Conservation (phyloP, 2,113 vertebrate species). For the Eleginops maclovinus region DNA sequence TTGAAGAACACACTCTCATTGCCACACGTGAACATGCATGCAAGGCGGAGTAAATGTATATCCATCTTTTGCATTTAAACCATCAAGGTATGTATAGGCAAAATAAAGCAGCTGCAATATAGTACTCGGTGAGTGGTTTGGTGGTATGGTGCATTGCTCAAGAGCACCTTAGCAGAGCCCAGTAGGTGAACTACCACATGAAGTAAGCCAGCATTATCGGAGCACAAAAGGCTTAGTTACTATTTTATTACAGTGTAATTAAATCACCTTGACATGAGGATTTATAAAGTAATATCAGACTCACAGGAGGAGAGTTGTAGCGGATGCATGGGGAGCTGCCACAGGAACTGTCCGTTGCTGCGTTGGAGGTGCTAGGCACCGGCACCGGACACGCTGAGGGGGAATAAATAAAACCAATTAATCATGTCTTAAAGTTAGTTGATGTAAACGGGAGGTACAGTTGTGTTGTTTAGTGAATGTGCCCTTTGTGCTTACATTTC, state of each 20-base stretch:
- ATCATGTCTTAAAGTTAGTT: background rate
- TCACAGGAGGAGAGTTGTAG: slow-evolving; percentile 95
- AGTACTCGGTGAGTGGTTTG: too few species aligned
- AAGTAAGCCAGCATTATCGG: background rate
- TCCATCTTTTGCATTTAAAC: too few species aligned
- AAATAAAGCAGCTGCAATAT: too few species aligned
- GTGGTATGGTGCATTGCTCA: too few species aligned
- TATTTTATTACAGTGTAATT: background rate
- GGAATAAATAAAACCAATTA: background rate
- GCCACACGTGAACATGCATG: too few species aligned
- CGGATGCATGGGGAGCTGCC: slow-evolving; percentile 92
- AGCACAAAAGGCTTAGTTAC: background rate
- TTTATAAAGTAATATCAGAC: slow-evolving; percentile 65
- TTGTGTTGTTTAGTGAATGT: background rate
- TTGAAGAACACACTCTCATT: too few species aligned
- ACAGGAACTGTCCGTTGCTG: slow-evolving; percentile 89
- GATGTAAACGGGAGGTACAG: background rate
- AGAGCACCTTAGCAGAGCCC: too few species aligned
- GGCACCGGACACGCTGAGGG: slow-evolving; percentile 93
- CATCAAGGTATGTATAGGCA: too few species aligned
- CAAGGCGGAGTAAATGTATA: too few species aligned
- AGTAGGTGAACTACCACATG: too few species aligned
- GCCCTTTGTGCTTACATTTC: slow-evolving; percentile 89
- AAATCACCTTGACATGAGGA: slow-evolving; percentile 29
- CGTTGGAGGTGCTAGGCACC: slow-evolving; percentile 87